Conservation (phyloP, 2,888 invertebrate genomes). For the Gandaritis pyraliata region DNA sequence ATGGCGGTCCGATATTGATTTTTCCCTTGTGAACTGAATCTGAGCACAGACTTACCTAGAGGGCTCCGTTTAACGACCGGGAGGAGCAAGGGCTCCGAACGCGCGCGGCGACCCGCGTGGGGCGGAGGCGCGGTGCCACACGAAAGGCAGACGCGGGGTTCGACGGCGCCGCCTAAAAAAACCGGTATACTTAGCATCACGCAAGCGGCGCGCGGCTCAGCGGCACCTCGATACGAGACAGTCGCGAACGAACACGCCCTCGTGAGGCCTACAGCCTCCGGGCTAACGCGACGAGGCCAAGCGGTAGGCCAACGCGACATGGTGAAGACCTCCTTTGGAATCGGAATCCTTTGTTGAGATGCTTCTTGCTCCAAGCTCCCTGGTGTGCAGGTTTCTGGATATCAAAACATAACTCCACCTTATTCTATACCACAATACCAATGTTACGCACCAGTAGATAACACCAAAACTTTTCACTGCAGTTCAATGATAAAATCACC, state of each 20-base stretch:
- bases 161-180: constrained; percentile 78
- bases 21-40: constrained; percentile 61
- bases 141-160: constrained; percentile 73
- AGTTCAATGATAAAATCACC: constrained; percentile 69
- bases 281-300: constrained; percentile 76
- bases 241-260: constrained; percentile 71
- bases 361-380: constrained; percentile 45
- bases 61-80: constrained; percentile 61
- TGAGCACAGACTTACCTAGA: constrained; percentile 72
- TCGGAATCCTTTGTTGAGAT: constrained; percentile 44
- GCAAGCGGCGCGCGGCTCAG: constrained; percentile 66
- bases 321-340: constrained; percentile 42
- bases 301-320: constrained; percentile 72
- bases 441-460: constrained; percentile 82
- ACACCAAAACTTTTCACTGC: constrained; percentile 82
- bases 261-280: constrained; percentile 79
- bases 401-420: constrained; percentile 79
- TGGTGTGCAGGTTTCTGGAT: constrained; percentile 60
- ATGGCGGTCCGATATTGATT: constrained; percentile 74
- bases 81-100: constrained; percentile 81
- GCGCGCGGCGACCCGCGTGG: constrained; percentile 76
- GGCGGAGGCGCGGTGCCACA: constrained; percentile 72
- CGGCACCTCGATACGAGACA: constrained; percentile 59
- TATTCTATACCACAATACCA: constrained; percentile 79
- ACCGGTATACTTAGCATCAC: constrained; percentile 77